These are phyloP conservation scores for Trachymyrmex cornetzi DNA, from an alignment of 1,140 invertebrate species.

Conservation along the genomic window DNA sequence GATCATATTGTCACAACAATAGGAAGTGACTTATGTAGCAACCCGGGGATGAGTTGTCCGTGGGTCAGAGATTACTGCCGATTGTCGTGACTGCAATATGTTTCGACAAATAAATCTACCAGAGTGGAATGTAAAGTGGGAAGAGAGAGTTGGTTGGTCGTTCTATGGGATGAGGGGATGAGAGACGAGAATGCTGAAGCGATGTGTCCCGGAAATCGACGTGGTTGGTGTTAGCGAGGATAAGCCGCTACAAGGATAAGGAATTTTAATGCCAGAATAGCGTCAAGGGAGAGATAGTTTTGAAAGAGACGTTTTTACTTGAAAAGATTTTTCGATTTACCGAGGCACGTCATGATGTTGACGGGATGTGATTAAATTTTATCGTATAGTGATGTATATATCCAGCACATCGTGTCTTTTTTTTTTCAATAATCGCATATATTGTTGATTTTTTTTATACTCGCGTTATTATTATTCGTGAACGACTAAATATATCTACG, in stretches of 20 bases:
- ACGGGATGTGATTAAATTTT: slow-evolving; percentile 72
- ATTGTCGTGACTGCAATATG: slow-evolving; percentile 65
- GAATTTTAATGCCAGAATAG: slow-evolving; percentile 75
- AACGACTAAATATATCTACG: not conserved
- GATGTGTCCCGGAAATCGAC: slow-evolving; percentile 71
- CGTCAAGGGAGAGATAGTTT: slow-evolving; percentile 60
- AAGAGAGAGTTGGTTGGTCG: slow-evolving; percentile 68
- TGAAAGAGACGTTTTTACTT: slow-evolving; percentile 58
- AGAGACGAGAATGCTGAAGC: not conserved
- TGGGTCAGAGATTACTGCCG: slow-evolving; percentile 71
- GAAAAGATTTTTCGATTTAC: slow-evolving; percentile 63
- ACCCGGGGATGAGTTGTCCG: slow-evolving; percentile 34
- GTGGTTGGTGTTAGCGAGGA: slow-evolving; percentile 64
- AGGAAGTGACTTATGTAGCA: slow-evolving; percentile 44
- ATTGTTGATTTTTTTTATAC: not conserved
- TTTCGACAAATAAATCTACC: slow-evolving; percentile 76
- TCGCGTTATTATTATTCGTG: not conserved
- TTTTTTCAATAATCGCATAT: slow-evolving; percentile 19
- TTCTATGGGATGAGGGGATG: slow-evolving; percentile 12
- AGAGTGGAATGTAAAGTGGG: slow-evolving; percentile 72
- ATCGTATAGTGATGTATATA: slow-evolving; percentile 45
- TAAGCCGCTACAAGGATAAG: slow-evolving; percentile 69
- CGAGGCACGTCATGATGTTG: slow-evolving; percentile 56
- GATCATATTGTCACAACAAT: slow-evolving; percentile 40
- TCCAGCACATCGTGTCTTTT: not conserved